phyloP scores from a whole-genome alignment of 2,113 vertebrate genomes.

The Poeciliopsis prolifica region DNA sequence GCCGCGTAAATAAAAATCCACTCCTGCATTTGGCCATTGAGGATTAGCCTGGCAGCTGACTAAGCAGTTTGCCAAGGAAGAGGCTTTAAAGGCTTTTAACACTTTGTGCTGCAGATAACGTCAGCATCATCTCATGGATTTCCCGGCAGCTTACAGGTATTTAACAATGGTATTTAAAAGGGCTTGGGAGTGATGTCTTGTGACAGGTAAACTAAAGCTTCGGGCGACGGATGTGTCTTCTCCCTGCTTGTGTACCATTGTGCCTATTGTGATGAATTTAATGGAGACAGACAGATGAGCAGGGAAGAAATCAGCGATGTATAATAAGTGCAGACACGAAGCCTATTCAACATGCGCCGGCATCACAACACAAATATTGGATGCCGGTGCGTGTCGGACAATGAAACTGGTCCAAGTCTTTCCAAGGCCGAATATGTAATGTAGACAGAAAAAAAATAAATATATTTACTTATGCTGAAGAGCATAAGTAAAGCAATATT shows the following conservation, averaged over 20 bases:
- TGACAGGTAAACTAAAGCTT: conserved; percentile 66
- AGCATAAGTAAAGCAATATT: background rate
- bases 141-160: conserved; percentile 73
- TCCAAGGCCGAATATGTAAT: background rate
- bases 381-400: background rate
- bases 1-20: conserved; percentile 22
- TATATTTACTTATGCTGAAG: background rate
- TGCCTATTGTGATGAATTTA: conserved; percentile 31
- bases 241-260: conserved; percentile 3
- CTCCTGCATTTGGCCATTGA: conserved; percentile 23
- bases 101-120: conserved; percentile 64
- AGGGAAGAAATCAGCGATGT: conserved; percentile 1
- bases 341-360: conserved; percentile 3
- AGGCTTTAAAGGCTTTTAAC: conserved; percentile 74
- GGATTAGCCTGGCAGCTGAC: conserved; percentile 66
- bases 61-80: conserved; percentile 54
- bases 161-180: conserved; percentile 62
- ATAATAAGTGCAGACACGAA: background rate
- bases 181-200: conserved; percentile 63
- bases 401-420: background rate
- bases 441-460: background rate
- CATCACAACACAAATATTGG: background rate
- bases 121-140: conserved; percentile 73
- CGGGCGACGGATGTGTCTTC: conserved; percentile 8
- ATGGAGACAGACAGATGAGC: conserved; percentile 24